These are phyloP conservation scores for Drosophila paracracens DNA, from an alignment of 2,888 invertebrate species.

Conservation along the genomic window DNA sequence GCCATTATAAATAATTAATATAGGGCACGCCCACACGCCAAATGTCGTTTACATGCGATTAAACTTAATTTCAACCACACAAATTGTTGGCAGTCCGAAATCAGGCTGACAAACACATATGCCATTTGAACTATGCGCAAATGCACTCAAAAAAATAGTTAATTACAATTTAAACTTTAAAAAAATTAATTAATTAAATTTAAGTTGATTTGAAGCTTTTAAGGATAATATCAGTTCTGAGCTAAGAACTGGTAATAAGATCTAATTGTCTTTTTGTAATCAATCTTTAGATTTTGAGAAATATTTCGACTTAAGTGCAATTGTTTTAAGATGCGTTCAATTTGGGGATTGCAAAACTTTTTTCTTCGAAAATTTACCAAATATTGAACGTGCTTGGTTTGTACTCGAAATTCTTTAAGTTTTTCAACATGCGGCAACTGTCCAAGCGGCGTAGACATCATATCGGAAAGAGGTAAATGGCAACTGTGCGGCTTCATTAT, in stretches of 20 bases:
- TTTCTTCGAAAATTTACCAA: background rate
- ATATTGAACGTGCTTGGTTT: background rate
- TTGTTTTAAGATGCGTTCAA: background rate
- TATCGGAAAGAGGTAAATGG: conserved; percentile 9
- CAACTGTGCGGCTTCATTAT: conserved; percentile 55
- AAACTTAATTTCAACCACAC: conserved; percentile 18
- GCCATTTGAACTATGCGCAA: background rate
- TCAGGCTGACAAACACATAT: conserved; percentile 17
- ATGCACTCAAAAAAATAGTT: background rate
- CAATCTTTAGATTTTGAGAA: background rate
- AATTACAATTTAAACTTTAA: background rate
- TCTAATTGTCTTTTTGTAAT: background rate
- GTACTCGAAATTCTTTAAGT: background rate
- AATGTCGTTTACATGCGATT: conserved; percentile 18
- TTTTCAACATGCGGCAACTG: background rate
- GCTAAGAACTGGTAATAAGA: background rate
- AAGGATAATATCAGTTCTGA: background rate
- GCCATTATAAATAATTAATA: conserved; percentile 51
- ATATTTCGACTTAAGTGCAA: background rate
- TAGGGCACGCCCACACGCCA: conserved; percentile 16
- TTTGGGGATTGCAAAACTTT: background rate
- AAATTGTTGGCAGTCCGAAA: conserved; percentile 21
- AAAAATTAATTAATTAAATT: no score
- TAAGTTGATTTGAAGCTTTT: no score
- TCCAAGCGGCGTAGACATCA: conserved; percentile 23